A percentile compares a stretch with the other conserved stretches of the same genome.
phyloP scores from a whole-genome alignment of 2,797 vertebrate species.

The Tympanoctomys barrerae region DNA sequence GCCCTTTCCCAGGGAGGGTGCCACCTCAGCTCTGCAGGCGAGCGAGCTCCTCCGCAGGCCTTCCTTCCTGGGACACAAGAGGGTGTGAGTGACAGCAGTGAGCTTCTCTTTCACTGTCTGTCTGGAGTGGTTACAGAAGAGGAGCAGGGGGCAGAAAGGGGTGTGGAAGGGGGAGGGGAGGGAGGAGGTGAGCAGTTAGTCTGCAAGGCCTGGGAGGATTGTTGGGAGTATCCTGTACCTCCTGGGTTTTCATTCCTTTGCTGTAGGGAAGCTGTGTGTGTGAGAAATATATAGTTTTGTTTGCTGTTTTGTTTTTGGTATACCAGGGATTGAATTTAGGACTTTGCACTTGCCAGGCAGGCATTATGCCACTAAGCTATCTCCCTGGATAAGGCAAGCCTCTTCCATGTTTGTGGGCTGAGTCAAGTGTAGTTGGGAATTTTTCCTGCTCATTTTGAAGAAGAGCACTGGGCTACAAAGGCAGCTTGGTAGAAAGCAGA shows the following conservation, averaged over 20 bases:
- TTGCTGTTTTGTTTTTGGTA: too few species aligned
- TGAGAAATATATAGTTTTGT: too few species aligned
- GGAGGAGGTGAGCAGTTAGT: not conserved
- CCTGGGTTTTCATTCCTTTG: too few species aligned
- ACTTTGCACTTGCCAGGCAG: too few species aligned
- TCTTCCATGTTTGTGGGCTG: accelerated
- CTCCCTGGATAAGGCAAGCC: not conserved
- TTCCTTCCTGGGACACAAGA: not conserved
- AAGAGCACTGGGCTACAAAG: not conserved
- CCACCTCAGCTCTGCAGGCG: accelerated
- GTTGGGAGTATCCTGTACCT: too few species aligned
- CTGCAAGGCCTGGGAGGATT: too few species aligned
- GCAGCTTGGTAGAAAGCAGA: not conserved
- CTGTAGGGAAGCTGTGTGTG: too few species aligned
- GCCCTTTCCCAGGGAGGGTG: too few species aligned
- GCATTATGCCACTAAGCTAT: too few species aligned
- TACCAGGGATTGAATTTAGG: too few species aligned
- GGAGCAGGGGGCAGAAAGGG: not conserved
- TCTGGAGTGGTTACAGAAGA: not conserved
- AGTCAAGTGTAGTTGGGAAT: not conserved
- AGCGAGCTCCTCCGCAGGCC: too few species aligned
- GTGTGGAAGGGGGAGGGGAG: too few species aligned
- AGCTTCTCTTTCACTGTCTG: accelerated
- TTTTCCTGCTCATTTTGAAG: not conserved
- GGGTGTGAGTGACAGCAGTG: not conserved